Percentiles rank a stretch among this genome's conserved stretches.
phyloP scores from a whole-genome alignment of 2,797 vertebrate genomes.

The Xenops minutus region DNA sequence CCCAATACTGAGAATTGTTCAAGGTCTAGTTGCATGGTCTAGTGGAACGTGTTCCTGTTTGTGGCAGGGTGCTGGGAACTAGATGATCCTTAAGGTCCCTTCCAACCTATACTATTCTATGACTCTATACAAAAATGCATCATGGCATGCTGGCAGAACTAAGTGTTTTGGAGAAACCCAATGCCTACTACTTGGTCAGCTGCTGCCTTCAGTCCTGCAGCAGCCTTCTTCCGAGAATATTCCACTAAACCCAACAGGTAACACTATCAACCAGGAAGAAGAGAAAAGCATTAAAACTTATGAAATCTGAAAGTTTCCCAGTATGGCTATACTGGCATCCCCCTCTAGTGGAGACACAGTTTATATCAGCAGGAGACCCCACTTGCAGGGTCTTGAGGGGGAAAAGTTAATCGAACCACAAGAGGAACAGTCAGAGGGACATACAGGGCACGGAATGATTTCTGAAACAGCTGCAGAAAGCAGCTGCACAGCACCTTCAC shows the following conservation, averaged over 20 bases:
- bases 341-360: constrained; percentile 15
- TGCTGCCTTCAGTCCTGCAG: neutral
- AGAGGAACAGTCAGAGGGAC: neutral
- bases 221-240: neutral
- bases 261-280: neutral
- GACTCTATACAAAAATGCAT: accelerated
- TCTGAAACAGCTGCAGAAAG: neutral
- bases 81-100: neutral
- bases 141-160: accelerated
- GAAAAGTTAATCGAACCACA: neutral
- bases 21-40: neutral
- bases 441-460: accelerated
- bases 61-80: neutral
- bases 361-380: neutral
- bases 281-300: neutral
- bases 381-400: neutral
- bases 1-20: too few relatives aligned
- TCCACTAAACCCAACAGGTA: neutral
- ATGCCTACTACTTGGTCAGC: neutral
- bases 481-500: accelerated
- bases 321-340: neutral
- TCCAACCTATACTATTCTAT: neutral
- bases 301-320: neutral
- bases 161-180: neutral
- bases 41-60: neutral